Percentiles rank a stretch among this genome's conserved stretches.
These are phyloP conservation scores for human DNA, from an alignment of 2,113 vertebrate genomes.

Conservation along the genomic window GRCh38 chr6:81413001-81413500, in stretches of 20 bases:
- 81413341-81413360: not conserved
- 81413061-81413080: not conserved
- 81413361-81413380: not conserved
- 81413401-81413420: not conserved
- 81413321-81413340: not conserved
- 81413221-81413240: not conserved
- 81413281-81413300: not conserved
- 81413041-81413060: not conserved
- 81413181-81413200: not conserved
- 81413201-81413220: not conserved
- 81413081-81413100: not conserved
- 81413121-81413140: not conserved
- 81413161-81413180: not conserved
- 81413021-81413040: not conserved
- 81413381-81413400: not conserved
- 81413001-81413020: not conserved
- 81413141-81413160: not conserved
- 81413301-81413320: not conserved
- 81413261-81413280: not conserved
- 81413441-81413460: rapidly evolving
- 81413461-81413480: not conserved
- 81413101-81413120: not conserved
- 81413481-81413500: not conserved
- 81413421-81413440: not conserved
- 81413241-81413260: not conserved